Evolutionary conservation across 2,888 invertebrate species (phyloP).

Genomic region (Hybos culiciformis): DNA sequence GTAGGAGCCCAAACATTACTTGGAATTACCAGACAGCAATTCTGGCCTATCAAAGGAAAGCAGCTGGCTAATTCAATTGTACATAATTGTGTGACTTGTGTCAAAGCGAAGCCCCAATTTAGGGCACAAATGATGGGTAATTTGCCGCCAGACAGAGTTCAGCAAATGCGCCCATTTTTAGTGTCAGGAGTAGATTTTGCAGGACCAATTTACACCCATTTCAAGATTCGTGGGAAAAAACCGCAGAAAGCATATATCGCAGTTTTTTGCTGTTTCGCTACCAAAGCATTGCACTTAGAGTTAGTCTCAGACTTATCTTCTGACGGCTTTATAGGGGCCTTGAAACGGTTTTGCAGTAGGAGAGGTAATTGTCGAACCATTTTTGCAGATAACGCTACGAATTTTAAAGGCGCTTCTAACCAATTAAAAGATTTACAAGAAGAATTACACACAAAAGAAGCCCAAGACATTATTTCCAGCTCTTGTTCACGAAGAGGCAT

Average conservation of each 20-base stretch:
- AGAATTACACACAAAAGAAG: neutral
- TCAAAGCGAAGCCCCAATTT: slow-evolving; percentile 8
- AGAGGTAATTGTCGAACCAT: too few relatives aligned
- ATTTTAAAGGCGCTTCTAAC: neutral
- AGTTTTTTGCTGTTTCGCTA: slow-evolving; percentile 12
- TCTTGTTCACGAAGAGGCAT: neutral
- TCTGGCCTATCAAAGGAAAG: slow-evolving; percentile 17
- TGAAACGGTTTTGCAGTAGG: slow-evolving; percentile 10
- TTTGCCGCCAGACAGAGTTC: slow-evolving; percentile 13
- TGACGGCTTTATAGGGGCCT: slow-evolving; percentile 12
- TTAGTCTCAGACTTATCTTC: slow-evolving; percentile 10
- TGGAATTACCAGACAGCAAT: slow-evolving; percentile 12
- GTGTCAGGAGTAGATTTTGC: slow-evolving; percentile 9
- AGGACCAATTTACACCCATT: slow-evolving; percentile 8
- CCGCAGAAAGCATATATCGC: slow-evolving; percentile 12
- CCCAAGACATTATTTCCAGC: neutral
- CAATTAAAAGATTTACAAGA: neutral
- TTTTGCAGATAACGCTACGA: neutral
- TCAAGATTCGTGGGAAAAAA: slow-evolving; percentile 3
- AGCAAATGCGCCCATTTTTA: slow-evolving; percentile 8
- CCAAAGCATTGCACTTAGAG: slow-evolving; percentile 12
- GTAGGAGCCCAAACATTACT: slow-evolving; percentile 8
- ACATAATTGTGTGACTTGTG: slow-evolving; percentile 14
- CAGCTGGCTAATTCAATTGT: slow-evolving; percentile 10
- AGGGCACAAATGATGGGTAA: slow-evolving; percentile 18